These are phyloP conservation scores for Nerophis lumbriciformis DNA, from an alignment of 2,113 vertebrate genomes.

Conservation along the genomic window DNA sequence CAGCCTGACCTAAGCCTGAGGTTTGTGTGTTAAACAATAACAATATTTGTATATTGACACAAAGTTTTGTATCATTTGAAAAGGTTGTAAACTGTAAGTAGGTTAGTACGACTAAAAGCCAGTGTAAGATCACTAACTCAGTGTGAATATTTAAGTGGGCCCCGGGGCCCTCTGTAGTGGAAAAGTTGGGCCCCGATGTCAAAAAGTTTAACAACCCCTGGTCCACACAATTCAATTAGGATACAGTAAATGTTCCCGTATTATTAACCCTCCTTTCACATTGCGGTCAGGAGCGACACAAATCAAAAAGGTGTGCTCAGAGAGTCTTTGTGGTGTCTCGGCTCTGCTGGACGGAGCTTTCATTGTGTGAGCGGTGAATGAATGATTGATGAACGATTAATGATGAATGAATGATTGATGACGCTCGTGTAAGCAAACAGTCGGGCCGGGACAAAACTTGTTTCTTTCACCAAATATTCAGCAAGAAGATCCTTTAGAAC, in stretches of 20 bases:
- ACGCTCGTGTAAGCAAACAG: slow-evolving; percentile 63
- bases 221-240: not conserved
- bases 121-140: too few species aligned
- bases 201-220: not conserved
- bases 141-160: too few species aligned
- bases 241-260: too few species aligned
- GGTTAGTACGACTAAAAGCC: too few species aligned
- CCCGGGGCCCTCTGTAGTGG: too few species aligned
- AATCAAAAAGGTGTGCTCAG: slow-evolving; percentile 12
- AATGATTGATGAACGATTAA: slow-evolving; percentile 22
- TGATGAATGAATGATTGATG: slow-evolving; percentile 69
- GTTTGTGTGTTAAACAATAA: too few species aligned
- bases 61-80: too few species aligned
- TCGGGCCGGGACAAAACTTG: slow-evolving; percentile 64
- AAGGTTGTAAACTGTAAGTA: too few species aligned
- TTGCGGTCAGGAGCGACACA: slow-evolving; percentile 13
- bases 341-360: slow-evolving; percentile 48
- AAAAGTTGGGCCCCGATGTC: too few species aligned
- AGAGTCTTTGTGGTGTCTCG: slow-evolving; percentile 27
- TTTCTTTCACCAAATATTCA: slow-evolving; percentile 11
- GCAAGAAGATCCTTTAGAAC: slow-evolving; percentile 23
- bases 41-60: too few species aligned
- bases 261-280: slow-evolving; percentile 1
- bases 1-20: too few species aligned
- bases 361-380: slow-evolving; percentile 57